Percentiles rank a stretch among this genome's conserved stretches.
phyloP scores from a whole-genome alignment of 2,113 vertebrate genomes.

The Sceloporus tristichus region DNA sequence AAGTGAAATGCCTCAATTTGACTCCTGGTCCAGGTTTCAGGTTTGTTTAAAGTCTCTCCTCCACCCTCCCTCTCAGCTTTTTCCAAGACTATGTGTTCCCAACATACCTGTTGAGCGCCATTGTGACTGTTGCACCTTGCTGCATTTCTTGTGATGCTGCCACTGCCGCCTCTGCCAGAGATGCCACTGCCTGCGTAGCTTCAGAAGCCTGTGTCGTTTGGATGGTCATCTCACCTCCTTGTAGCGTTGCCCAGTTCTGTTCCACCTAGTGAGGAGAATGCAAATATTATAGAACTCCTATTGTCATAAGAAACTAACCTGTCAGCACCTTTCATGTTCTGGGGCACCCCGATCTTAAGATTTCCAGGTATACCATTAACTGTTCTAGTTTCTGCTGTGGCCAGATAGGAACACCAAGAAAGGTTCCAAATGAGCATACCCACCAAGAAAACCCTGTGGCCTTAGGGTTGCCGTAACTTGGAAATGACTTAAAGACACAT shows the following conservation, averaged over 20 bases:
- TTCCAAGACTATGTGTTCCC: background rate
- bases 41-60: no score
- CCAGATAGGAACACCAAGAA: background rate
- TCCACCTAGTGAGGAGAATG: constrained; percentile 75
- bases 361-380: background rate
- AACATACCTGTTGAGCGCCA: constrained; percentile 96
- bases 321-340: background rate
- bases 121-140: constrained; percentile 94
- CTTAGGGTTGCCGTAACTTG: no score
- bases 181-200: constrained; percentile 96
- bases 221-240: constrained; percentile 98
- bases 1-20: no score
- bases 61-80: no score
- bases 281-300: background rate
- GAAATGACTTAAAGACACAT: no score
- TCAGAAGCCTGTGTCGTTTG: constrained; percentile 96
- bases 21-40: background rate
- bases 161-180: constrained; percentile 93
- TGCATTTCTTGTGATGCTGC: constrained; percentile 97
- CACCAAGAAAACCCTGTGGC: no score
- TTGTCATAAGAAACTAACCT: background rate
- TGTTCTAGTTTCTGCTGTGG: background rate
- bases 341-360: no score
- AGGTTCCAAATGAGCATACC: background rate
- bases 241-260: constrained; percentile 96